Base-by-base conservation (phyloP, 2,113 vertebrate species). In the Notarius lentiginosus region DNA sequence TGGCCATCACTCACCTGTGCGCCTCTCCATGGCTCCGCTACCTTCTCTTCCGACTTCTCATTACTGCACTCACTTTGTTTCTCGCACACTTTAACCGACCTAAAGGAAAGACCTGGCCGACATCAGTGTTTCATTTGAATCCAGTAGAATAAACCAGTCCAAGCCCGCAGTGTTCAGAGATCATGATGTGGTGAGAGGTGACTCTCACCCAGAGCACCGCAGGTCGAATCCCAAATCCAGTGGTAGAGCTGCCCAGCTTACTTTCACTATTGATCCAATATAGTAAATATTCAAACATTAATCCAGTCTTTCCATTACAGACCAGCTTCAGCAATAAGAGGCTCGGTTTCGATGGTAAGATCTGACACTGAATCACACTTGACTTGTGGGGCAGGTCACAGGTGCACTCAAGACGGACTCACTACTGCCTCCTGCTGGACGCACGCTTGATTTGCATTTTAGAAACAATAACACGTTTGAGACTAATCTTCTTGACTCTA, bases 361-460 rank as follows among this genome's bases (percentile, higher is more conserved):
- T 56, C 18, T 18, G 8, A 58, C n/a, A n/a, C 27, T 72, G 53
- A 76, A 49, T 41, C 22, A 30, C 15, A 49, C 47, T 18, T 9
- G 47, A 10, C n/a, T 7, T n/a, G 14, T 56, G 53, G 41, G 73
- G 34, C 84, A 76, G 41, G 41, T 41, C 41, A 41, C 41, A 41
- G 56, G 72, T 76, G 72, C 66, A 15, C 6, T 63, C 5, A 20
- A 61, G 17, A 72, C 4, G 56, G 65, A 22, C 63, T 87, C 60
- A 53, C 49, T 82, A 82, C 85, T 75, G 85, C 85, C 85, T 53
- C 79, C 79, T 87, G 30, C 66, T 82, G 85, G 66, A 82, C 55
- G 76, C 20, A 55, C 0, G 18, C n/a, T 11, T 58, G 75, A 22
- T 60, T 58, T 58, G 18, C 3, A 20, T 20, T 41, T 58, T 1